A percentile compares a stretch with the other conserved stretches of the same genome.
These are phyloP conservation scores for Otus sunia DNA, from an alignment of 2,113 vertebrate species.

Conservation along the genomic window DNA sequence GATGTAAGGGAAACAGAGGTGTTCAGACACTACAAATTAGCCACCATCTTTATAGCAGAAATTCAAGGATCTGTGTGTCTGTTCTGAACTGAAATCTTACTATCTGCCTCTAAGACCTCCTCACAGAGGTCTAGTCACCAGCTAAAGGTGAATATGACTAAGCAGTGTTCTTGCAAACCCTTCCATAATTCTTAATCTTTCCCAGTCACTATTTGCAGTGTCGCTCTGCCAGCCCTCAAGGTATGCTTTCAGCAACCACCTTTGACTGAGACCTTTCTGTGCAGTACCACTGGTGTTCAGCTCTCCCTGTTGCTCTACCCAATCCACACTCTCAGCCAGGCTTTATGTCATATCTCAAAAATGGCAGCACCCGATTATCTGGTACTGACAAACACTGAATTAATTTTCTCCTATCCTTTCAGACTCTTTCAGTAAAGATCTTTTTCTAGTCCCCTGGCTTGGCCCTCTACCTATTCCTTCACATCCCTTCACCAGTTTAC, in stretches of 20 bases:
- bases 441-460: neutral
- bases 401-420: neutral
- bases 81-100: neutral
- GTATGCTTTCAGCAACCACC: neutral
- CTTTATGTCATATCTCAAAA: neutral
- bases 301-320: neutral
- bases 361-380: accelerated
- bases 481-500: neutral
- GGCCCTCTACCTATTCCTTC: neutral
- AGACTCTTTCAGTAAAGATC: neutral
- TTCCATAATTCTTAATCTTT: neutral
- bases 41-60: neutral
- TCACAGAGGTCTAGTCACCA: neutral
- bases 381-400: neutral
- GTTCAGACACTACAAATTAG: neutral
- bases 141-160: neutral
- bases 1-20: neutral
- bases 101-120: neutral
- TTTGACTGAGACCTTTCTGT: neutral
- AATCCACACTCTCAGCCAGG: neutral
- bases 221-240: neutral
- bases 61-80: neutral
- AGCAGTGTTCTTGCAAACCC: neutral
- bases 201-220: neutral
- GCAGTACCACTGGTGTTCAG: accelerated